Evolutionary conservation across 2,113 vertebrate species (phyloP).

Genomic region (Carollia perspicillata): DNA sequence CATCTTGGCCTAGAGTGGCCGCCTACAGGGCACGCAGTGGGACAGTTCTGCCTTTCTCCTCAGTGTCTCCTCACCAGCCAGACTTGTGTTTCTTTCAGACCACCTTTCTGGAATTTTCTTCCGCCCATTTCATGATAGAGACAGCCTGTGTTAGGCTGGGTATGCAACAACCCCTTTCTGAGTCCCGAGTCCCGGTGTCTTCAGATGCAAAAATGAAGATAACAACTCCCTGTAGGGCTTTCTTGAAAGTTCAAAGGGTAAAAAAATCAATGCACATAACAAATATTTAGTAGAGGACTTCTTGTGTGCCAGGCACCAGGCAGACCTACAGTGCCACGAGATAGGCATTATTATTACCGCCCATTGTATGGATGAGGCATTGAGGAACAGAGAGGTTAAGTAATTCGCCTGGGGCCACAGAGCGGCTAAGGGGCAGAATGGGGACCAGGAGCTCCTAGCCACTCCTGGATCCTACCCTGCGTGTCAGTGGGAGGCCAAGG

Average conservation of each 20-base stretch:
- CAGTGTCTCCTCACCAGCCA: not conserved
- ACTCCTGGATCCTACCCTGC: not conserved
- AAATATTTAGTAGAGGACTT: not conserved
- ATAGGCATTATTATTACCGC: not conserved
- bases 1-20: not conserved
- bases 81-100: not conserved
- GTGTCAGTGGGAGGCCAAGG: not conserved
- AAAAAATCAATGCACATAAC: not conserved
- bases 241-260: not conserved
- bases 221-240: not conserved
- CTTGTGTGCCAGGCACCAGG: not conserved
- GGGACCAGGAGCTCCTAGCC: not conserved
- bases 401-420: not conserved
- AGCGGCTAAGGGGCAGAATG: not conserved
- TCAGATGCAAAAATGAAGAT: not conserved
- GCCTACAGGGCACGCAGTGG: not conserved
- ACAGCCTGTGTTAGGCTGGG: not conserved
- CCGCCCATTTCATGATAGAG: not conserved
- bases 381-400: not conserved
- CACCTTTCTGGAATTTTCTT: not conserved
- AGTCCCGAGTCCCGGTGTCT: not conserved
- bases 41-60: not conserved
- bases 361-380: not conserved
- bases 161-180: not conserved
- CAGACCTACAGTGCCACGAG: not conserved